A percentile compares a stretch with the other conserved stretches of the same genome.
These are phyloP conservation scores for Trichoplusia ni DNA, from an alignment of 1,140 invertebrate species.

Conservation along the genomic window DNA sequence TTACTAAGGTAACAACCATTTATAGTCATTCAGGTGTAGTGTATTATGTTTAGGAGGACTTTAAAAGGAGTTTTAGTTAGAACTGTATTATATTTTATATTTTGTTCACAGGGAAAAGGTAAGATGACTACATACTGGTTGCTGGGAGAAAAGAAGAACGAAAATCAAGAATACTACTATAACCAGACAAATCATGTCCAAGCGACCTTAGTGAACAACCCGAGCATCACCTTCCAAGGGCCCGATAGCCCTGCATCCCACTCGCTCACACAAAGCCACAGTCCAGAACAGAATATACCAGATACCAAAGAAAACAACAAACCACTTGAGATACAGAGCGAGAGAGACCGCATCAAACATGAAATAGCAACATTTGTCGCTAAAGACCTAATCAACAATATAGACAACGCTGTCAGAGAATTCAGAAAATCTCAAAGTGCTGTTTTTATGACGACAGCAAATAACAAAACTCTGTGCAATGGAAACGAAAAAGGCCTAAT, in stretches of 20 bases:
- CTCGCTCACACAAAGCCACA: slow-evolving; percentile 70
- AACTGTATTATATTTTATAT: neutral
- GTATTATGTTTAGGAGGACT: too few relatives aligned
- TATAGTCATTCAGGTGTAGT: too few relatives aligned
- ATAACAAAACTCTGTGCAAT: slow-evolving; percentile 62
- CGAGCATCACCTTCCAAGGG: slow-evolving; percentile 76
- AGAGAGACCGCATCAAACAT: slow-evolving; percentile 74
- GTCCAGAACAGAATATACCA: slow-evolving; percentile 57
- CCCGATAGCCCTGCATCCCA: slow-evolving; percentile 73
- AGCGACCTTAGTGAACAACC: slow-evolving; percentile 55
- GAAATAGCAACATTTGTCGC: slow-evolving; percentile 77
- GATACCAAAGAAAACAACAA: slow-evolving; percentile 52
- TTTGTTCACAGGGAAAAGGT: slow-evolving; percentile 88
- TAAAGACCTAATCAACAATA: slow-evolving; percentile 75
- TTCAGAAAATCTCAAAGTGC: slow-evolving; percentile 72
- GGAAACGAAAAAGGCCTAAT: slow-evolving; percentile 65
- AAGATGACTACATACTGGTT: slow-evolving; percentile 95
- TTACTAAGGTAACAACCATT: neutral
- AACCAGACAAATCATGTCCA: slow-evolving; percentile 40
- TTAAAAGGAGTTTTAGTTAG: too few relatives aligned
- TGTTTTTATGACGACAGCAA: slow-evolving; percentile 44
- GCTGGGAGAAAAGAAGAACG: slow-evolving; percentile 83
- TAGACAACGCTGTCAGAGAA: slow-evolving; percentile 70
- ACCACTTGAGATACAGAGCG: slow-evolving; percentile 57
- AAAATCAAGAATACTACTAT: slow-evolving; percentile 31